phyloP scores from a whole-genome alignment of 2,797 vertebrate species.

The Myotis vivesi region DNA sequence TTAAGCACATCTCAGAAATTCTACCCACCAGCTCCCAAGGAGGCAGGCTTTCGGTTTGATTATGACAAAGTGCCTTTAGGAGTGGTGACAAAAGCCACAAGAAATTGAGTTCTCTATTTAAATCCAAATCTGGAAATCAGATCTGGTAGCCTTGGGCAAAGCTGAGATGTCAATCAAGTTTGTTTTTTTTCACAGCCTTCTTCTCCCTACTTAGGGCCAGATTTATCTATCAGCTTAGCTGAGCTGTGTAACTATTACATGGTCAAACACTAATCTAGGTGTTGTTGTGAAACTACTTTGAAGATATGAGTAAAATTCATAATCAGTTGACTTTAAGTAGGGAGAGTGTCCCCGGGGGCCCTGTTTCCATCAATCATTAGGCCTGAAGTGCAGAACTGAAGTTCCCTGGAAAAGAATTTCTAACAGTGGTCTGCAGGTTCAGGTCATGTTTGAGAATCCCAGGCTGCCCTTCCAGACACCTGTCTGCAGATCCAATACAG shows the following conservation, averaged over 20 bases:
- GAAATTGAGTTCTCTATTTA: slow-evolving; percentile 69
- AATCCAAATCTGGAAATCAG: slow-evolving; percentile 58
- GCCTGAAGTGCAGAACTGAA: background rate
- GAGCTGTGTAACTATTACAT: background rate
- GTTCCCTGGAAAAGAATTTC: background rate
- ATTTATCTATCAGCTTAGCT: background rate
- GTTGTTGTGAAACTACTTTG: background rate
- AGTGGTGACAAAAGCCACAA: slow-evolving; percentile 51
- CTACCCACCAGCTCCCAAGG: slow-evolving; percentile 60
- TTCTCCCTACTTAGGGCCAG: background rate
- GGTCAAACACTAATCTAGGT: background rate
- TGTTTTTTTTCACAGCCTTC: background rate
- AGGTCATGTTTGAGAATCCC: background rate
- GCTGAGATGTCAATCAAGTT: background rate
- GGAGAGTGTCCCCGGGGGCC: background rate
- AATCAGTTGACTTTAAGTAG: background rate
- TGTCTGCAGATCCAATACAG: background rate
- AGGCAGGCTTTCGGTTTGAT: slow-evolving; percentile 66
- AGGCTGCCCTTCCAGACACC: background rate
- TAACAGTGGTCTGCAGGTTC: background rate
- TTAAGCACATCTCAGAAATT: slow-evolving; percentile 70
- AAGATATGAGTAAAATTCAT: slow-evolving; percentile 8
- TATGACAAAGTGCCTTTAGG: slow-evolving; percentile 66
- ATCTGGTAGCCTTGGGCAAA: background rate
- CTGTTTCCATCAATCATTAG: background rate